phyloP scores from a whole-genome alignment of 2,113 vertebrate genomes.

The Periophthalmodon schlosseri region DNA sequence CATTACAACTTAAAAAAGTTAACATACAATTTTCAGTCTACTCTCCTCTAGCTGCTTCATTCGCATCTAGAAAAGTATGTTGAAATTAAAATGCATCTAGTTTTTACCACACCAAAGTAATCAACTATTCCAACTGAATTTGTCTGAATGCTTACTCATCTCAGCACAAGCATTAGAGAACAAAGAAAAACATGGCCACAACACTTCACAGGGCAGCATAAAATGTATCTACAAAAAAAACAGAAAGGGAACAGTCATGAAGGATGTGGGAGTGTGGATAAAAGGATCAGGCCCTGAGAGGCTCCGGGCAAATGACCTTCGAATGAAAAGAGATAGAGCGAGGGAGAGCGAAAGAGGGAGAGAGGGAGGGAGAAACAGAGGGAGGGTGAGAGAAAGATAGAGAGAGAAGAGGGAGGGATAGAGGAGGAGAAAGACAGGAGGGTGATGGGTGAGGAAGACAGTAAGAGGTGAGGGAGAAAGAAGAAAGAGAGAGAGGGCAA shows the following conservation, averaged over 20 bases:
- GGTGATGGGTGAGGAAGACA: constrained; percentile 3
- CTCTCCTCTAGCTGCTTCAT: too few species aligned
- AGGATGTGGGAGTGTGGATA: constrained; percentile 10
- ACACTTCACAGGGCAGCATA: not conserved
- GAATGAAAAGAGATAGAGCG: constrained; percentile 16
- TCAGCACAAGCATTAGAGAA: constrained; percentile 34
- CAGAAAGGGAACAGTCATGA: constrained; percentile 7
- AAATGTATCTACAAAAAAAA: constrained; percentile 19
- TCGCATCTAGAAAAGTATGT: too few species aligned
- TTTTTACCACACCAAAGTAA: not conserved
- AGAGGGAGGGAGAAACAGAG: constrained; percentile 1
- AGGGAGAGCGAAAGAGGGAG: constrained; percentile 15
- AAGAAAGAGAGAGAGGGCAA: constrained; percentile 23
- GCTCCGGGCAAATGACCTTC: constrained; percentile 45
- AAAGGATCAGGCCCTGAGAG: constrained; percentile 15
- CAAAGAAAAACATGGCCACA: constrained; percentile 9
- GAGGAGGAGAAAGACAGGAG: too few species aligned
- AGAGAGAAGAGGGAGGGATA: constrained; percentile 25
- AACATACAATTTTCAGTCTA: too few species aligned
- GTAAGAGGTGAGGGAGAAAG: constrained; percentile 8
- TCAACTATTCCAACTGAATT: not conserved
- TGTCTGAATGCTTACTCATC: constrained; percentile 6
- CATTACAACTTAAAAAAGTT: too few species aligned
- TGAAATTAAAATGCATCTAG: too few species aligned
- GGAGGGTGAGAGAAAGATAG: constrained; percentile 24